Conservation (phyloP, 2,888 invertebrate genomes). For the Linnaemya tessellans region DNA sequence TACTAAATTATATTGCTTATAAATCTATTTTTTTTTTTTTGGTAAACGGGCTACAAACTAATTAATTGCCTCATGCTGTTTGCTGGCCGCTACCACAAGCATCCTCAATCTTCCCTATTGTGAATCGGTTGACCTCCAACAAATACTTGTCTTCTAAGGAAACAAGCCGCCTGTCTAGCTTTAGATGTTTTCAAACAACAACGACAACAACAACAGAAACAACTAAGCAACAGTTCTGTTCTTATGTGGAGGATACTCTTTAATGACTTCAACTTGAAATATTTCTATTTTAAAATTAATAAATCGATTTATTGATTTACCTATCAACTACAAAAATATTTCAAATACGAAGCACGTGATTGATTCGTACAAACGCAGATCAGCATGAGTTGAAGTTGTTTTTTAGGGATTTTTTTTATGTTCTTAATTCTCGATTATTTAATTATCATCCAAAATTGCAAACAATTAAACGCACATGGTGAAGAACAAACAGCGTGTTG, state of each 20-base stretch:
- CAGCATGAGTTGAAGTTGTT: slow-evolving; percentile 7
- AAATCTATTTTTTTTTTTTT: too few species aligned
- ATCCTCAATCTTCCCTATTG: too few species aligned
- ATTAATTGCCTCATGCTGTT: too few species aligned
- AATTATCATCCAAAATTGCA: slow-evolving; percentile 33
- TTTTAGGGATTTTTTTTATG: not conserved
- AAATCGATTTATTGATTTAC: not conserved
- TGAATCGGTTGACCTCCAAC: too few species aligned
- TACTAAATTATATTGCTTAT: too few species aligned
- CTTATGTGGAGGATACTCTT: not conserved
- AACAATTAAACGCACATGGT: slow-evolving; percentile 38
- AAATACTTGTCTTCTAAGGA: too few species aligned
- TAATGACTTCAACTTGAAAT: not conserved
- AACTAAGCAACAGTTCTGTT: not conserved
- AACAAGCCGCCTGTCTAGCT: too few species aligned
- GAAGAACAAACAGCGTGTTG: slow-evolving; percentile 9
- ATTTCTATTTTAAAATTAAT: not conserved
- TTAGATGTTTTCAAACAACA: too few species aligned
- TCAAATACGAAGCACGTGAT: slow-evolving; percentile 38
- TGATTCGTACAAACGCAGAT: slow-evolving; percentile 31
- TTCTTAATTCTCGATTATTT: slow-evolving; percentile 1
- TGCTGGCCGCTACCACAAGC: too few species aligned
- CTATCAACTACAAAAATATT: not conserved
- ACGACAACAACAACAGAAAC: too few species aligned
- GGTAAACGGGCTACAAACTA: too few species aligned